Conservation (phyloP, 64 coral and sea anemone species). For the Dendronephthya gigantea region DNA sequence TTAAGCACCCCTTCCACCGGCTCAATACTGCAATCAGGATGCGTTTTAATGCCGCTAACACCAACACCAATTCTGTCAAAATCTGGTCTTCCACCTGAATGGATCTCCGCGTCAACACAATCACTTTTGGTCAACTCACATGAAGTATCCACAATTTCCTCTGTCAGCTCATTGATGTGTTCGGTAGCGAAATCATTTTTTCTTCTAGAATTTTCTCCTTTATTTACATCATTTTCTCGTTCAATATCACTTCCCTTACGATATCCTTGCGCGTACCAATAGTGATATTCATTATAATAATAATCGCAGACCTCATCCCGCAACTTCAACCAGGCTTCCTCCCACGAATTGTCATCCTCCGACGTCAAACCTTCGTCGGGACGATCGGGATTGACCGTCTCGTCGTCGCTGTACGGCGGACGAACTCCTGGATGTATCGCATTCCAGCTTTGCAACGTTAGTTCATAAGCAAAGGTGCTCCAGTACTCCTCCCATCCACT, state of each 20-base stretch:
- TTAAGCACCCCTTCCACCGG: not conserved
- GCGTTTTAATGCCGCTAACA: not conserved
- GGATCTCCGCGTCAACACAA: not conserved
- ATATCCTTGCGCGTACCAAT: constrained; percentile 4
- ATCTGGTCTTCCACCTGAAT: not conserved
- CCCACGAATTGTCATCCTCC: not conserved
- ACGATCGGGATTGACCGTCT: not conserved
- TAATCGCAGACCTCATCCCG: not conserved
- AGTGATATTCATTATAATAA: not conserved
- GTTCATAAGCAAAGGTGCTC: not conserved
- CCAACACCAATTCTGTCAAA: not conserved
- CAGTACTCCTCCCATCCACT: constrained; percentile 8
- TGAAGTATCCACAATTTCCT: not conserved
- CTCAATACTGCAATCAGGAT: not conserved
- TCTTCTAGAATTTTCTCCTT: not conserved
- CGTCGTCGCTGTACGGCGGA: not conserved
- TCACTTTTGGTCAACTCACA: not conserved
- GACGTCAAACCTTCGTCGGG: not conserved
- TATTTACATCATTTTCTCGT: not conserved
- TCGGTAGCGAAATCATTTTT: not conserved
- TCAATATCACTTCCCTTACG: not conserved
- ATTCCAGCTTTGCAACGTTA: not conserved
- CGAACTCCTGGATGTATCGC: not conserved
- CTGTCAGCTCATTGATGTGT: not conserved
- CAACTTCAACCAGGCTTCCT: not conserved